Evolutionary conservation across 2,113 vertebrate genomes (phyloP), one percentile per base, ranked within the genome.

Genomic region (Colius striatus): DNA sequence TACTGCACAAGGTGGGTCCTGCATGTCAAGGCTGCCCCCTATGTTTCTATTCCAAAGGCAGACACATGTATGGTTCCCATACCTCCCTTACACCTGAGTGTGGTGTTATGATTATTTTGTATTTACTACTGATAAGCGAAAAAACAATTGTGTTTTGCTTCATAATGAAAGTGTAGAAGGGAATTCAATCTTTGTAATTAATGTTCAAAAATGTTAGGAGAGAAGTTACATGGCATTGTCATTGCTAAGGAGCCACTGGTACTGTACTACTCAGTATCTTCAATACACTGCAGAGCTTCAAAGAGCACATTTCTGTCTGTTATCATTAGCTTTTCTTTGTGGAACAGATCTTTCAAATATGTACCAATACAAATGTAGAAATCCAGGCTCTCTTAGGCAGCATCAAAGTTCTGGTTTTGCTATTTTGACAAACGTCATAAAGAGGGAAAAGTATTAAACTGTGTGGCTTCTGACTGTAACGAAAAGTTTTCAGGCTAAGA

Each of bases 71-170:
- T 27, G 38, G 22, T 30, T 57, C 47, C 26, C 45, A 8, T 17
- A 65, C 41, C 23, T 84, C 61, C 25, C 53, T 75, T 41, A 68
- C 0, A 4, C 21, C 38, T 0, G 0, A 14, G 30, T 51, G 60
- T 1, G 0, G 55, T 36, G 4, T 68, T 73, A 47, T 4, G 5
- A 61, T 54, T 27, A 43, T 57, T 21, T 50, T 55, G 3, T n/a
- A 68, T 78, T 71, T 75, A n/a, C 11, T 30, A 27, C 6, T 34
- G 26, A 32, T 14, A 63, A 87, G 58, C 67, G 68, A 65, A 85
- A 89, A 72, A 17, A 0, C 16, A 43, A 1, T 10, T 68, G 30
- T 55, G 8, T 8, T n/a, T 94, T 66, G 21, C 50, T 63, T 71
- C 38, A 45, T 43, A 66, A 51, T 5, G 13, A 13, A 78, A 29